A percentile compares a stretch with the other conserved stretches of the same genome.
These are phyloP conservation scores for Dromaius novaehollandiae DNA, from an alignment of 2,113 vertebrate genomes.

Conservation along the genomic window DNA sequence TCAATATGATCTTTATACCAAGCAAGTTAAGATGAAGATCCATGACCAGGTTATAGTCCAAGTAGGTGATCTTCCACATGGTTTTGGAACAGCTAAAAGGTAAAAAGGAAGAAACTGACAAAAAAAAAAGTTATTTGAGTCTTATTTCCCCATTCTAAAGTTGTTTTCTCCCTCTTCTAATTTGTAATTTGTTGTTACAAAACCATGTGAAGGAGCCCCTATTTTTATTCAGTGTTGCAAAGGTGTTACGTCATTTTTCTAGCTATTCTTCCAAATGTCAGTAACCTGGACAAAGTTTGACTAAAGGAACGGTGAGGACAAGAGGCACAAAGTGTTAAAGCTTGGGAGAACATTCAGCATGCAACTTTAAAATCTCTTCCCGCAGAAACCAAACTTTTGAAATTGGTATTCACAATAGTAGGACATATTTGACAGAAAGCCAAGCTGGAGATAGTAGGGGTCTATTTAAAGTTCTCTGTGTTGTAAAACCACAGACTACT, in stretches of 20 bases:
- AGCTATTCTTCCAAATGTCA: background rate
- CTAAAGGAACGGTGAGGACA: background rate
- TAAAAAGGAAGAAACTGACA: background rate
- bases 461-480: background rate
- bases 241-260: background rate
- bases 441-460: background rate
- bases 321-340: background rate
- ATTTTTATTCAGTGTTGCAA: background rate
- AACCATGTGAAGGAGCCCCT: background rate
- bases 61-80: background rate
- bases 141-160: background rate
- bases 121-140: background rate
- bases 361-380: background rate
- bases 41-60: background rate
- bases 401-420: background rate
- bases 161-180: background rate
- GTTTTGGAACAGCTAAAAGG: background rate
- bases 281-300: background rate
- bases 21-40: background rate
- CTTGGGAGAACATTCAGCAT: background rate
- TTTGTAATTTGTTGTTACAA: background rate
- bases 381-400: background rate
- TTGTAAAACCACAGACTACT: background rate
- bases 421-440: background rate
- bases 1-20: background rate